Conservation (phyloP, 2,797 vertebrate genomes). For the Rhinatrema bivittatum region DNA sequence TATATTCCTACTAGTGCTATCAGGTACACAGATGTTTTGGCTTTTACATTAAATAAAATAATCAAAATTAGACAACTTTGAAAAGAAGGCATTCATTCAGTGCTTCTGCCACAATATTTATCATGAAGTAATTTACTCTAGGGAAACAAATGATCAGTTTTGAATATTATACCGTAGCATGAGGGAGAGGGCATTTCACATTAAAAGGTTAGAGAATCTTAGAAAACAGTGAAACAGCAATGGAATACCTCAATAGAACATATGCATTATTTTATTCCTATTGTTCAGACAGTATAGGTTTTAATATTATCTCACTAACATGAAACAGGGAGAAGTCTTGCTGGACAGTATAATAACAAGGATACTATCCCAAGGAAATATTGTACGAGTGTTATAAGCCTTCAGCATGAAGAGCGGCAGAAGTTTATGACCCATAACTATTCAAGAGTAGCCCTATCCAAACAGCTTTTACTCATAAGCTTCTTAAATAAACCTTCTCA, state of each 20-base stretch:
- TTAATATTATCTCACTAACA: too few relatives aligned
- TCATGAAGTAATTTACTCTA: too few relatives aligned
- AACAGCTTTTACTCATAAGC: not conserved
- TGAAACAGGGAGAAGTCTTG: not conserved
- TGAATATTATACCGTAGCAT: not conserved
- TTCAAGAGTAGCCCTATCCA: not conserved
- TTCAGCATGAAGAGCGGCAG: not conserved
- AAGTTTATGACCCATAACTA: slow-evolving; percentile 13
- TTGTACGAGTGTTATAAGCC: not conserved
- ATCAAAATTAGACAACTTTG: not conserved
- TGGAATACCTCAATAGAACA: too few relatives aligned
- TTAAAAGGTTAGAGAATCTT: not conserved
- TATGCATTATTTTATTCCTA: too few relatives aligned
- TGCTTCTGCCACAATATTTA: slow-evolving; percentile 1
- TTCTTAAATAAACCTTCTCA: not conserved
- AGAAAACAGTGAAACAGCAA: not conserved
- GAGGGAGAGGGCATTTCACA: not conserved
- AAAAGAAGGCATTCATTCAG: not conserved
- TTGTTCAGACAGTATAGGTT: too few relatives aligned
- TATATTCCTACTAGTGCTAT: too few relatives aligned
- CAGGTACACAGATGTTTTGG: too few relatives aligned
- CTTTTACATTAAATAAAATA: too few relatives aligned
- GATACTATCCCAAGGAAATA: not conserved
- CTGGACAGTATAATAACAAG: not conserved
- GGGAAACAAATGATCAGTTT: not conserved